Evolutionary conservation across 2,888 invertebrate species (phyloP).

Genomic region (Leucophenga montana): DNA sequence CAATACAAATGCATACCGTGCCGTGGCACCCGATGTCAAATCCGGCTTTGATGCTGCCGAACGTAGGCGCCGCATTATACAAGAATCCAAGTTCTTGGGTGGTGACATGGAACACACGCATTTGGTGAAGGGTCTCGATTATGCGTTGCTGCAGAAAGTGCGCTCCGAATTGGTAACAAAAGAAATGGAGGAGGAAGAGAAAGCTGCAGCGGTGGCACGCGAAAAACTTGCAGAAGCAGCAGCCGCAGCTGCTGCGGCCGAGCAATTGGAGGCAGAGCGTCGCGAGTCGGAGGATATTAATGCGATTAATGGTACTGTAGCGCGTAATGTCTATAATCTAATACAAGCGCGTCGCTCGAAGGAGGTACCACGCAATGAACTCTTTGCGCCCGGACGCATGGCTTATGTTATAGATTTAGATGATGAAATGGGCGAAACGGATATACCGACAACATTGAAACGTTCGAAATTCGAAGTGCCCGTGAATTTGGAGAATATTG

Average conservation of each 20-base stretch:
- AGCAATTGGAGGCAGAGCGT: conserved; percentile 70
- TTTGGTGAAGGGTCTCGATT: conserved; percentile 98
- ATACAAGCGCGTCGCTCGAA: conserved; percentile 78
- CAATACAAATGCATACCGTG: conserved; percentile 76
- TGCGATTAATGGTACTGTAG: conserved; percentile 79
- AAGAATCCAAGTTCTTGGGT: conserved; percentile 99
- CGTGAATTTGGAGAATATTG: conserved; percentile 77
- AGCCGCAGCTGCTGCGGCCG: conserved; percentile 72
- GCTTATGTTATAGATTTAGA: conserved; percentile 98
- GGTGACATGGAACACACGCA: conserved; percentile 99
- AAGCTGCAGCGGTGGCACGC: conserved; percentile 78
- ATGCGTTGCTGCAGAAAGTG: conserved; percentile 92
- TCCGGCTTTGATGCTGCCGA: conserved; percentile 96
- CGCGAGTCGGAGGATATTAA: conserved; percentile 83
- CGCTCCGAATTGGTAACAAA: conserved; percentile 88
- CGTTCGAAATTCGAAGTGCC: conserved; percentile 94
- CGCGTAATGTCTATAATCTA: conserved; percentile 79
- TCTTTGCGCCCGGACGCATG: conserved; percentile 97
- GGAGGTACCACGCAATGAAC: conserved; percentile 86
- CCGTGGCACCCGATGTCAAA: conserved; percentile 96
- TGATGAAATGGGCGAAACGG: conserved; percentile 87
- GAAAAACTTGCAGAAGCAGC: conserved; percentile 61
- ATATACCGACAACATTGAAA: conserved; percentile 96
- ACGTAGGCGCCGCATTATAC: conserved; percentile 93
- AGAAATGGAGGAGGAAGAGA: conserved; percentile 85